Base-by-base conservation (phyloP, 1,140 invertebrate species). In the Lanistes nyassanus region DNA sequence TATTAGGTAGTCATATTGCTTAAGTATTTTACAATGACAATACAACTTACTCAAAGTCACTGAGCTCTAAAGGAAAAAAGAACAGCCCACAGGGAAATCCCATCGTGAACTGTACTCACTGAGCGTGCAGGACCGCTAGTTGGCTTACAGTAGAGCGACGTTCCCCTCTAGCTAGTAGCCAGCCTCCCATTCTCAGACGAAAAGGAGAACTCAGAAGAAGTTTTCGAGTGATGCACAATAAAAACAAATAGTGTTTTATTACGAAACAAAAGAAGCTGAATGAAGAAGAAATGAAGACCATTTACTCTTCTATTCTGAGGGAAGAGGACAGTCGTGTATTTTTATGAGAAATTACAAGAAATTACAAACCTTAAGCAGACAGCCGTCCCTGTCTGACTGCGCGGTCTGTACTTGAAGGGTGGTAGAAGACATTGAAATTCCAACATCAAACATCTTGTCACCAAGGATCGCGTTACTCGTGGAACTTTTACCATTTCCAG, bases 311-410 rank as follows among this genome's bases (percentile, higher is more conserved):
- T 23, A 53, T 53, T 53, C 23, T 11, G 51, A 53, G 51, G 51
- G 13, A 13, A 53, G 13, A 53, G 51, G 51, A 23, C 13, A 13
- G 23, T 53, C 23, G 51, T 23, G 23, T n/a, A n/a, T n/a, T n/a
- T n/a, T n/a, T n/a, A n/a, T n/a, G n/a, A 42, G 19, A 47, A 47
- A 0, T 0, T 0, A 6, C 19, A 47, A 0, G 1, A 13, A 13
- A 1, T 6, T 47, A 23, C 3, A 1, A 16, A 60, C 56, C 9
- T 1, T 60, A 1, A 3, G 1, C 23, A 26, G 3, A 60, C 23
- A n/a, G 29, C 23, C 56, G 9, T 60, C 56, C 23, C 56, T 23
- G 5, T 26, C 23, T 7, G 4, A 4, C n/a, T 60, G 56, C 1
- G 3, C 56, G n/a, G 23, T 19, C 56, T 60, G 56, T 9, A 31